Evolutionary conservation across 2,797 vertebrate species (phyloP).

Genomic region (Mallotus villosus): DNA sequence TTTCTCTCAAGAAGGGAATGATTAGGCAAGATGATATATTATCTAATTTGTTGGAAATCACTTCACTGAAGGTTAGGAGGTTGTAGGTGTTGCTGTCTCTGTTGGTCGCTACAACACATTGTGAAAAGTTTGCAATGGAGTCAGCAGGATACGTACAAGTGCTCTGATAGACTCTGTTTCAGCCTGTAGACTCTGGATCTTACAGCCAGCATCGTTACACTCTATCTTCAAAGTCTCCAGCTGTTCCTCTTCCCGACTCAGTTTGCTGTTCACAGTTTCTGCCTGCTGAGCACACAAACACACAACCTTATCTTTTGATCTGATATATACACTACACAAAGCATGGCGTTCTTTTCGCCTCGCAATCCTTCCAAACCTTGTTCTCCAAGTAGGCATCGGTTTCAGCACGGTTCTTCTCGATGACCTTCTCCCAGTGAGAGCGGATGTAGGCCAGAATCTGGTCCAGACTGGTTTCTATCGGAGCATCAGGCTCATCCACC

Average conservation of each 20-base stretch:
- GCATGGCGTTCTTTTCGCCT: neutral
- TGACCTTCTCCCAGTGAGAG: constrained; percentile 89
- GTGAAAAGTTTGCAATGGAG: neutral
- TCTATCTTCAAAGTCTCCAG: constrained; percentile 83
- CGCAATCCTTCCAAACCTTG: constrained; percentile 69
- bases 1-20: too few relatives aligned
- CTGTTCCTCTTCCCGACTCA: constrained; percentile 83
- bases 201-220: constrained; percentile 78
- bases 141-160: constrained; percentile 36
- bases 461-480: constrained; percentile 83
- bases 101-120: neutral
- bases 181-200: constrained; percentile 90
- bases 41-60: too few relatives aligned
- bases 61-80: neutral
- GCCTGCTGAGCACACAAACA: constrained; percentile 60
- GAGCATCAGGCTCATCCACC: constrained; percentile 80
- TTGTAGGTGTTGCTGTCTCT: neutral
- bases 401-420: constrained; percentile 83
- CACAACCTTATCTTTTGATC: neutral
- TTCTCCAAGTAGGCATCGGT: constrained; percentile 79
- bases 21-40: too few relatives aligned
- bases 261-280: constrained; percentile 60
- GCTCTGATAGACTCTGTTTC: constrained; percentile 84
- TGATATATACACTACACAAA: neutral
- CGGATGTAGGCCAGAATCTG: constrained; percentile 87